phyloP scores from a whole-genome alignment of 2,797 vertebrate genomes.

The Labeo calbasu region DNA sequence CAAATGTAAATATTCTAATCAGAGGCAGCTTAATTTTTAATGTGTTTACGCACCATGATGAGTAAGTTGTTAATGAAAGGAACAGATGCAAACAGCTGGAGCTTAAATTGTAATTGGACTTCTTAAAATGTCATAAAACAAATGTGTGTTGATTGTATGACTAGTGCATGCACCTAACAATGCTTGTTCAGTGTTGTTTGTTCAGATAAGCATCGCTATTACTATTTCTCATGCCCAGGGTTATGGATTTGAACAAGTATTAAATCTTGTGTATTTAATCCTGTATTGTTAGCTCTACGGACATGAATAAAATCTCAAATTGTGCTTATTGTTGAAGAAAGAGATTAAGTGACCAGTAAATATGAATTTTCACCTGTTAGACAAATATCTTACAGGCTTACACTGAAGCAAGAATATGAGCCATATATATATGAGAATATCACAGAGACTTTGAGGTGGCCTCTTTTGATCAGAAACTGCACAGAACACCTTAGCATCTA shows the following conservation, averaged over 20 bases:
- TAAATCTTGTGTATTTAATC: not conserved
- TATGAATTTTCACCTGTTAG: not conserved
- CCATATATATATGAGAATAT: not conserved
- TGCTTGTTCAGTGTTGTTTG: not conserved
- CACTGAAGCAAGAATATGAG: not conserved
- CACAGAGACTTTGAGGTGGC: not conserved
- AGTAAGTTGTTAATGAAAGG: slow-evolving; percentile 29
- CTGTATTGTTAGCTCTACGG: not conserved
- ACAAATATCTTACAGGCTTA: not conserved
- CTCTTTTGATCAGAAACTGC: too few species aligned
- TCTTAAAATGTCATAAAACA: slow-evolving; percentile 8
- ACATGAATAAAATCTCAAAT: not conserved
- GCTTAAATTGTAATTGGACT: slow-evolving; percentile 33
- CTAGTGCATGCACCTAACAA: not conserved
- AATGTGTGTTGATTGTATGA: slow-evolving; percentile 6
- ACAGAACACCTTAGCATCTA: not conserved
- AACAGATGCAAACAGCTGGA: slow-evolving; percentile 34
- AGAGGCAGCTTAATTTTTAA: slow-evolving; percentile 51
- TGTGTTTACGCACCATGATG: slow-evolving; percentile 47
- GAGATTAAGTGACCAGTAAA: not conserved
- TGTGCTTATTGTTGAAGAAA: too few species aligned
- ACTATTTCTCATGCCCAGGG: not conserved
- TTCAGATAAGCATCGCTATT: slow-evolving; percentile 5
- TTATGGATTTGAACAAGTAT: not conserved
- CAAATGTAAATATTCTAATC: slow-evolving; percentile 55